These are phyloP conservation scores for Plecotus auritus DNA, from an alignment of 2,113 vertebrate genomes.

Conservation along the genomic window DNA sequence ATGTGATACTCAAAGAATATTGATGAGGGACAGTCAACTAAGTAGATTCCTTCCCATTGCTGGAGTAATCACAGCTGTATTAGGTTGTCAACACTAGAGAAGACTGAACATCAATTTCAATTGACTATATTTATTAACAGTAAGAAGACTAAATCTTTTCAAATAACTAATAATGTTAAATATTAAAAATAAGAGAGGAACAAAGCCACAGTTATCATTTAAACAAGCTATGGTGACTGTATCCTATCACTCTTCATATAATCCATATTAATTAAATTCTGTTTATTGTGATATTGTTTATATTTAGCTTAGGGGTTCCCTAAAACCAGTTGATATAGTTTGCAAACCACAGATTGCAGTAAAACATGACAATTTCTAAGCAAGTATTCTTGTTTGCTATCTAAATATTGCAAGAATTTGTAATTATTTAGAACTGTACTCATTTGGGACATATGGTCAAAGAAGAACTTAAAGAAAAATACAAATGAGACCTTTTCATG, in stretches of 20 bases:
- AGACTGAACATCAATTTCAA: slow-evolving; percentile 6
- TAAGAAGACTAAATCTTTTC: slow-evolving; percentile 49
- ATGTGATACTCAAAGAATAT: neutral
- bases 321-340: neutral
- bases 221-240: slow-evolving; percentile 30
- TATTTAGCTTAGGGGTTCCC: neutral
- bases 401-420: neutral
- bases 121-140: slow-evolving; percentile 45
- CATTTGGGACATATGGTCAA: neutral
- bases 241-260: neutral
- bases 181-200: slow-evolving; percentile 36
- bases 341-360: neutral
- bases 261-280: neutral
- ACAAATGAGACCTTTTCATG: no score
- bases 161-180: slow-evolving; percentile 46
- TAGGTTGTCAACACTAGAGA: neutral
- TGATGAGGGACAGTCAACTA: neutral
- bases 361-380: neutral
- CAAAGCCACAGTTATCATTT: slow-evolving; percentile 33
- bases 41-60: neutral
- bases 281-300: neutral
- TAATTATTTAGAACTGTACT: neutral
- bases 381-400: neutral
- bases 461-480: neutral
- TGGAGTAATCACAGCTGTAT: neutral